These are phyloP conservation scores for Sebastes miniatus DNA, from an alignment of 2,797 vertebrate species.

Conservation along the genomic window DNA sequence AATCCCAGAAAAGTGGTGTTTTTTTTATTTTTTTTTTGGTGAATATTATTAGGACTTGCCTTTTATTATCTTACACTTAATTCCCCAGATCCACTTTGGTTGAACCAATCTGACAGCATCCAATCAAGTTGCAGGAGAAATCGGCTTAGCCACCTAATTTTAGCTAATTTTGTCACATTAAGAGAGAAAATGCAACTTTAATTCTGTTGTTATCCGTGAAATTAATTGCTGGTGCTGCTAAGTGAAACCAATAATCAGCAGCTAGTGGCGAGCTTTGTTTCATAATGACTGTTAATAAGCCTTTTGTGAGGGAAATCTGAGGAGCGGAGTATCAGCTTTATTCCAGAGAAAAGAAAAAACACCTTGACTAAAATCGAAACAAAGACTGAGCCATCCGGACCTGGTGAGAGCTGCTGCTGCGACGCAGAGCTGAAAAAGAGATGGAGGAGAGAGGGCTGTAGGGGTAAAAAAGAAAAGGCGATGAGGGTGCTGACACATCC, in stretches of 20 bases:
- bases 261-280: neutral
- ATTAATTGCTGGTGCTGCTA: neutral
- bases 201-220: neutral
- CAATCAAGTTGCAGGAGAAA: too few species aligned
- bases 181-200: neutral
- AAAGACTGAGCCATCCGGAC: neutral
- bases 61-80: too few species aligned
- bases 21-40: too few species aligned
- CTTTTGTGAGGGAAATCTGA: neutral
- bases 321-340: neutral
- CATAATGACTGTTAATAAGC: neutral
- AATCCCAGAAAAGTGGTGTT: too few species aligned
- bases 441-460: conserved; percentile 2
- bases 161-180: neutral
- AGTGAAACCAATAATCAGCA: conserved; percentile 4
- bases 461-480: conserved; percentile 38
- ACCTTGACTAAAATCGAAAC: neutral
- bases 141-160: too few species aligned
- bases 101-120: too few species aligned
- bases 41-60: too few species aligned
- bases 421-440: conserved; percentile 5
- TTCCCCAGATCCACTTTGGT: too few species aligned
- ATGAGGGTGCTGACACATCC: conserved; percentile 65
- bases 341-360: neutral
- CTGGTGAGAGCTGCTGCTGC: neutral